These are phyloP conservation scores for Eupithecia dodoneata DNA, from an alignment of 2,888 invertebrate genomes.

Conservation along the genomic window DNA sequence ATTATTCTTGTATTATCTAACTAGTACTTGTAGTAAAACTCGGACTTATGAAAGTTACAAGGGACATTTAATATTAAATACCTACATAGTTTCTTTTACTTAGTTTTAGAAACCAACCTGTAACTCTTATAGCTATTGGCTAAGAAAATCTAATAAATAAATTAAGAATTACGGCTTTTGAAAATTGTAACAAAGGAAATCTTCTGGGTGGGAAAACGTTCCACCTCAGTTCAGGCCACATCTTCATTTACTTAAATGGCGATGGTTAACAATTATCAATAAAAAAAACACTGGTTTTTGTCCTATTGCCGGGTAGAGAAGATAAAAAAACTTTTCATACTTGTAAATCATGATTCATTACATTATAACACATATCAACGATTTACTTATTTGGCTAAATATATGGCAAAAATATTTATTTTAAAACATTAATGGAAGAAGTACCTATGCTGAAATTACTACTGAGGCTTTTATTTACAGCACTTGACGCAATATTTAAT, in stretches of 20 bases:
- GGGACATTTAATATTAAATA: conserved; percentile 8
- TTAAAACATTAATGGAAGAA: background rate
- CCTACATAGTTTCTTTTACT: background rate
- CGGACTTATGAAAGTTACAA: conserved; percentile 22
- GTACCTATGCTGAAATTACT: conserved; percentile 5
- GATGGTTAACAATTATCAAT: background rate
- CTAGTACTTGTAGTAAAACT: conserved; percentile 16
- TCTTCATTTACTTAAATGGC: background rate
- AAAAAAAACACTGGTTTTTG: background rate
- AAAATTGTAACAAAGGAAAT: background rate
- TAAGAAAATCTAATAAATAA: background rate
- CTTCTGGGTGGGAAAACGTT: background rate
- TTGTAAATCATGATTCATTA: background rate
- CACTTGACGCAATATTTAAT: conserved; percentile 5
- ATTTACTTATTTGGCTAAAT: background rate
- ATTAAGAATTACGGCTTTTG: background rate
- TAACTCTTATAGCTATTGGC: background rate
- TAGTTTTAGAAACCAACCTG: conserved; percentile 5
- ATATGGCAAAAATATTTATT: background rate
- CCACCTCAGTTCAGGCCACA: background rate
- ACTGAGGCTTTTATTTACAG: conserved; percentile 4
- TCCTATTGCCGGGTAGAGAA: background rate
- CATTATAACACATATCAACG: background rate
- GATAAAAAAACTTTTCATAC: background rate
- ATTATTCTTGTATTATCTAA: conserved; percentile 18